Conservation (phyloP, 2,888 invertebrate genomes). For the Lordiphosa fenestrarum region DNA sequence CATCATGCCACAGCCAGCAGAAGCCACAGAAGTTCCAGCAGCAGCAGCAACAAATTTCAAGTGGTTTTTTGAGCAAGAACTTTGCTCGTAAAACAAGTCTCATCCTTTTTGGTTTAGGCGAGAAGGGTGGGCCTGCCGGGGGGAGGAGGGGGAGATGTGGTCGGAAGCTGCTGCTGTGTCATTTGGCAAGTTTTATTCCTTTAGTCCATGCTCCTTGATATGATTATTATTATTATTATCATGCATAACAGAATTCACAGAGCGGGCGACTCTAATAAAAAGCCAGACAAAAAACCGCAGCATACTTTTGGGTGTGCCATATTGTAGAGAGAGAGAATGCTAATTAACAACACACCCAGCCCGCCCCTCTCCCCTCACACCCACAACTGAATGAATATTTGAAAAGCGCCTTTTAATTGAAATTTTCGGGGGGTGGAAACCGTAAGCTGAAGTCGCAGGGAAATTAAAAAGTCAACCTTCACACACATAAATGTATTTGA, state of each 20-base stretch:
- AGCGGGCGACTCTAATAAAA: conserved; percentile 30
- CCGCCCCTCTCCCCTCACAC: not conserved
- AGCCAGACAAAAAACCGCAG: conserved; percentile 46
- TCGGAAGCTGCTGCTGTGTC: conserved; percentile 26
- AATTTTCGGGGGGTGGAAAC: conserved; percentile 27
- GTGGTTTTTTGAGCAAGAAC: conserved; percentile 62
- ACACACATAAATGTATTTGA: conserved; percentile 34
- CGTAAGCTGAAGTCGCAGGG: conserved; percentile 42
- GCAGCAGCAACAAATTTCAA: conserved; percentile 50
- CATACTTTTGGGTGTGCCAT: conserved; percentile 27
- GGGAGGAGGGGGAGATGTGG: not conserved
- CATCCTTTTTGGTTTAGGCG: conserved; percentile 27
- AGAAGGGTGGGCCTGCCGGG: not conserved
- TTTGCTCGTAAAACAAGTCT: conserved; percentile 59
- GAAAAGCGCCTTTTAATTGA: conserved; percentile 70
- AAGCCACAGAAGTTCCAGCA: conserved; percentile 9
- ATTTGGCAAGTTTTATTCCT: conserved; percentile 52
- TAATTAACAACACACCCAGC: conserved; percentile 49
- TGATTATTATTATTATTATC: conserved; percentile 60
- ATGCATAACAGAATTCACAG: conserved; percentile 35
- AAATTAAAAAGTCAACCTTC: conserved; percentile 56
- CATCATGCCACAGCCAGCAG: conserved; percentile 51
- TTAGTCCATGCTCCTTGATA: conserved; percentile 37
- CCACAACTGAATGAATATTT: conserved; percentile 58
- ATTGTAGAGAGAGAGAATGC: conserved; percentile 22